Evolutionary conservation across 2,797 vertebrate genomes (phyloP).

Genomic region (Tamandua tetradactyla): DNA sequence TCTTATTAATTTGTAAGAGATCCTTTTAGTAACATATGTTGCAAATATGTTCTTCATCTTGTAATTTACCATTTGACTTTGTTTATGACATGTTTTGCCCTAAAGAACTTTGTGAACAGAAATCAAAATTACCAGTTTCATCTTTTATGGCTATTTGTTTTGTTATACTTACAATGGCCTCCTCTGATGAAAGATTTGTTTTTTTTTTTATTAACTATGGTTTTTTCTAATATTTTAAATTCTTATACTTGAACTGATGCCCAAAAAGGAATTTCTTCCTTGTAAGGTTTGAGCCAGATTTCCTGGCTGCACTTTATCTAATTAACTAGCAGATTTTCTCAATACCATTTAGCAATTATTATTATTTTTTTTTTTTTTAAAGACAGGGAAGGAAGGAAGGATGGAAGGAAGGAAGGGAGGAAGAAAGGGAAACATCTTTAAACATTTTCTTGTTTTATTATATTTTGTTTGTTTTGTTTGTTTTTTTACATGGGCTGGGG

Average conservation of each 20-base stretch:
- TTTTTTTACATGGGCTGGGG: too few species aligned
- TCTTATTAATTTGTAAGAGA: neutral
- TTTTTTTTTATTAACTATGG: neutral
- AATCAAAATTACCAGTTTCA: neutral
- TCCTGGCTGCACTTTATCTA: neutral
- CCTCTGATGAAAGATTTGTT: neutral
- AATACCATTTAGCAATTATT: neutral
- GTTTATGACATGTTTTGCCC: neutral
- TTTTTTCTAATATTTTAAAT: neutral
- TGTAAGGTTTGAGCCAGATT: neutral
- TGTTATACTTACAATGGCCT: neutral
- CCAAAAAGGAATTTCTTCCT: neutral
- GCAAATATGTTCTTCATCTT: neutral
- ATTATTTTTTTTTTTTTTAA: too few species aligned
- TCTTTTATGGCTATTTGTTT: neutral
- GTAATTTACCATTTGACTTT: neutral
- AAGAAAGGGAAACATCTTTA: too few species aligned
- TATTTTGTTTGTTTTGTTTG: too few species aligned
- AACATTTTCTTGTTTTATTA: too few species aligned
- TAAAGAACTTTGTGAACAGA: neutral
- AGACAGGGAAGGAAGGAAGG: too few species aligned
- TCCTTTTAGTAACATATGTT: neutral
- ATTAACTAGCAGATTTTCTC: neutral
- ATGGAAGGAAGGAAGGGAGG: too few species aligned
- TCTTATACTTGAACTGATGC: neutral